A percentile compares a stretch with the other conserved stretches of the same genome.
These are phyloP conservation scores for Alexandromys fortis DNA, from an alignment of 2,113 vertebrate genomes.

Conservation along the genomic window DNA sequence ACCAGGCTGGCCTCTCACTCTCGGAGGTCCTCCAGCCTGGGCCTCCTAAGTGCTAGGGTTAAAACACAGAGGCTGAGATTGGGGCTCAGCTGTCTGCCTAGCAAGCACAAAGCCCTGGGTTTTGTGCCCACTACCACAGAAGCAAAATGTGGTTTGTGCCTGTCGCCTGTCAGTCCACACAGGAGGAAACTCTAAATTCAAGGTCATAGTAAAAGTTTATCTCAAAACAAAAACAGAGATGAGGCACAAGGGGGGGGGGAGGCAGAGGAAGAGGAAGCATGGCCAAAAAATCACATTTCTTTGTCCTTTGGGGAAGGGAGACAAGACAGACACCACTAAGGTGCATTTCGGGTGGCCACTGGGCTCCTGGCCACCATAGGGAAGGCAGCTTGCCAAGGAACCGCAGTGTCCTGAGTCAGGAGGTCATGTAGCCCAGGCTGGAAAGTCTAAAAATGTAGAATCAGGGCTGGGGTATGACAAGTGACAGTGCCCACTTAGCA, in stretches of 20 bases:
- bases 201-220: background rate
- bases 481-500: no score
- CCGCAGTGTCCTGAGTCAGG: background rate
- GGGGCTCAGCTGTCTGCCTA: background rate
- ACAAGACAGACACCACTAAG: background rate
- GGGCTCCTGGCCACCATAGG: background rate
- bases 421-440: background rate
- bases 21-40: background rate
- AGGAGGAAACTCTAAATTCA: background rate
- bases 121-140: background rate
- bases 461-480: background rate
- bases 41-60: background rate
- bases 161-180: no score
- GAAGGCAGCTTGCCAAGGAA: background rate
- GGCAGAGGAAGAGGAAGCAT: no score
- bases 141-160: background rate
- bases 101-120: background rate
- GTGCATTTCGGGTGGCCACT: background rate
- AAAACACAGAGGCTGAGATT: no score
- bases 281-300: background rate
- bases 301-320: background rate
- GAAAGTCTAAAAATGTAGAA: background rate
- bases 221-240: background rate
- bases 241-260: fast-evolving
- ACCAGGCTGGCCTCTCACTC: background rate